phyloP scores from a whole-genome alignment of 2,113 vertebrate species.

The Cephalopterus ornatus region DNA sequence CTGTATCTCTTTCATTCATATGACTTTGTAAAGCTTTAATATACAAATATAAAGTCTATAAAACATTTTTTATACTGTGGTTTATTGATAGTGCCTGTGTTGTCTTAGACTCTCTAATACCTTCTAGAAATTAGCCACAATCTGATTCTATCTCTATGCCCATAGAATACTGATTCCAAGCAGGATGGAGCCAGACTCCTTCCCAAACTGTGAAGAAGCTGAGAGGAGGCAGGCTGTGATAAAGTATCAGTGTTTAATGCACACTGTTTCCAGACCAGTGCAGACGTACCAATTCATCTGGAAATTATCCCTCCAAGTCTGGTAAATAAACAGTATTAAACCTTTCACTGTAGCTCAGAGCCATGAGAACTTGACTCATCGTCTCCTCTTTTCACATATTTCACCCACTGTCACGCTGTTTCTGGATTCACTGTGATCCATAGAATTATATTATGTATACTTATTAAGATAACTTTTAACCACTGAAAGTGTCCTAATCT shows the following conservation, averaged over 20 bases:
- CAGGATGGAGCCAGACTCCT: neutral
- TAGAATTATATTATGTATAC: neutral
- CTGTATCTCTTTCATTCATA: slow-evolving; percentile 21
- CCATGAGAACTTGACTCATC: neutral
- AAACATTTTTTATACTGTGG: neutral
- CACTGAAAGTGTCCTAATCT: neutral
- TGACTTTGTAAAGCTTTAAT: slow-evolving; percentile 55
- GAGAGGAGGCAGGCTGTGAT: neutral
- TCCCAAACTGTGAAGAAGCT: neutral
- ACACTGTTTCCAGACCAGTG: neutral
- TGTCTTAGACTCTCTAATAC: neutral
- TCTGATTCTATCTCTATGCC: neutral
- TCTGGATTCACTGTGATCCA: neutral
- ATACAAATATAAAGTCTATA: slow-evolving; percentile 43
- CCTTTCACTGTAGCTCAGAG: neutral
- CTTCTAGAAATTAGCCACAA: neutral
- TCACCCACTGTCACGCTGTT: neutral
- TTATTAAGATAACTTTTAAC: neutral
- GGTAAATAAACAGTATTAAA: neutral
- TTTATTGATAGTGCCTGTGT: neutral
- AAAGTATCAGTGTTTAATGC: neutral
- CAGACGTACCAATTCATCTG: neutral
- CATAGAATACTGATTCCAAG: neutral
- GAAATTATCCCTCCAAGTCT: neutral
- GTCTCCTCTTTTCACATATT: neutral